Percentiles rank a stretch among this genome's conserved stretches.
phyloP scores from a whole-genome alignment of 2,113 vertebrate species.

The Percopsis transmontana region DNA sequence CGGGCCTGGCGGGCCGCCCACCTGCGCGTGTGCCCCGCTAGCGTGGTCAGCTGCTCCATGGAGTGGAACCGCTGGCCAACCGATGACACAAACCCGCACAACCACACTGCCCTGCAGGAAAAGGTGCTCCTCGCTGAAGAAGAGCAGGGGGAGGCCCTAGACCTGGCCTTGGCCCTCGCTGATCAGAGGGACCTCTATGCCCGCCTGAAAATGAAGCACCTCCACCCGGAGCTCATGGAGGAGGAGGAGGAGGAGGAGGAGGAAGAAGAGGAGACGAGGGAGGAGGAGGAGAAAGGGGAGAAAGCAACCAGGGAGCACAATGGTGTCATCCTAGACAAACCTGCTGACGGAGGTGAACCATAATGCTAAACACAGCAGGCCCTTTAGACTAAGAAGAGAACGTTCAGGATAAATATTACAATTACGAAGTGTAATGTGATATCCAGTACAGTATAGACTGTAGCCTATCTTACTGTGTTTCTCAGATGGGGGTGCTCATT shows the following conservation, averaged over 20 bases:
- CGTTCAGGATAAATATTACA: neutral
- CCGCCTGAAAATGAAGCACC: slow-evolving; percentile 83
- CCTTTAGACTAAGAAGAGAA: no score
- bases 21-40: slow-evolving; percentile 86
- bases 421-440: neutral
- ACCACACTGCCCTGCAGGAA: slow-evolving; percentile 70
- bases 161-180: slow-evolving; percentile 85
- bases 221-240: slow-evolving; percentile 87
- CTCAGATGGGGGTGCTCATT: no score
- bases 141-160: slow-evolving; percentile 76
- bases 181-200: slow-evolving; percentile 87
- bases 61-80: slow-evolving; percentile 94
- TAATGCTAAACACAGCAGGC: neutral
- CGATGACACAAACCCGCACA: slow-evolving; percentile 78
- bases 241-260: slow-evolving; percentile 46
- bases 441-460: no score
- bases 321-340: neutral
- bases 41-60: slow-evolving; percentile 90
- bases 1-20: slow-evolving; percentile 84
- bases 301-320: slow-evolving; percentile 18
- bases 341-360: slow-evolving; percentile 35
- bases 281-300: slow-evolving; percentile 33
- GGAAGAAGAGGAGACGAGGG: slow-evolving; percentile 20
- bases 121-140: slow-evolving; percentile 82
- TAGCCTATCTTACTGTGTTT: no score